These are phyloP conservation scores for Caenorhabditis sp. DNA, from an alignment of 2,888 invertebrate species.

Conservation along the genomic window DNA sequence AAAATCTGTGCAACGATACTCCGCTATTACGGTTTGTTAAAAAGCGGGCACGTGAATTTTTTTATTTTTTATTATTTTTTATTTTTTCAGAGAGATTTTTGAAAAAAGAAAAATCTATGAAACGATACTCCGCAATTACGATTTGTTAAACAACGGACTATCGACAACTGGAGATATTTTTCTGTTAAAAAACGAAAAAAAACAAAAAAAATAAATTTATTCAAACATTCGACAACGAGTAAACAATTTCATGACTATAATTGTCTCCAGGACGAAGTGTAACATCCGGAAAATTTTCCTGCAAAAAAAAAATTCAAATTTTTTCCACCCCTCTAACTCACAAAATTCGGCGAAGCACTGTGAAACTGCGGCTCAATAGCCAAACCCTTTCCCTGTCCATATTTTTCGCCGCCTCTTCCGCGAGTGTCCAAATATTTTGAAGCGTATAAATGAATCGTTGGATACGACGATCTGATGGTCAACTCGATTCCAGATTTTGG, in stretches of 20 bases:
- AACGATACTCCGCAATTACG: too few species aligned
- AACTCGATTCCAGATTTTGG: constrained; percentile 49
- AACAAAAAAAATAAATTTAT: neutral
- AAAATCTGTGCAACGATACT: too few species aligned
- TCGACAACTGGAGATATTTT: neutral
- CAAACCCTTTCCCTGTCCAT: constrained; percentile 38
- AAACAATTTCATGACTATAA: constrained; percentile 51
- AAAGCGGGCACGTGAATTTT: too few species aligned
- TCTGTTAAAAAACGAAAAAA: neutral
- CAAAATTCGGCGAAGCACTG: constrained; percentile 43
- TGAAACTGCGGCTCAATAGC: constrained; percentile 55
- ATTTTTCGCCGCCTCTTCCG: constrained; percentile 32
- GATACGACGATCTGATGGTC: constrained; percentile 51
- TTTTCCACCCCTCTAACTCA: constrained; percentile 23
- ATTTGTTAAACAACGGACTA: too few species aligned
- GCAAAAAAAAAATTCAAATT: constrained; percentile 12
- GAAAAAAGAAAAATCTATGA: too few species aligned
- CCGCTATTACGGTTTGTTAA: too few species aligned
- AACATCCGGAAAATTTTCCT: constrained; percentile 47
- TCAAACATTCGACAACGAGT: constrained; percentile 45
- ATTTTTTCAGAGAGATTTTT: too few species aligned
- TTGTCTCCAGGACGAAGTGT: constrained; percentile 26
- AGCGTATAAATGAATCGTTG: constrained; percentile 50
- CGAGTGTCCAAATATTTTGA: constrained; percentile 30
- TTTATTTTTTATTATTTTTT: too few species aligned